phyloP scores from a whole-genome alignment of 2,113 vertebrate genomes.

The sheep (Ovis aries) region ARS-UI_Ramb_v3.0 NC_056056.1:79408501-79409000 shows the following conservation, averaged over 20 bases:
- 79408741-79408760: neutral
- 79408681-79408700: neutral
- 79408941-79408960: neutral
- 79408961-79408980: neutral
- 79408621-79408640: neutral
- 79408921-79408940: neutral
- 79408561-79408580: neutral
- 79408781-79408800: neutral
- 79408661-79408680: neutral
- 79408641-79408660: neutral
- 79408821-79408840: neutral
- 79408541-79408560: neutral
- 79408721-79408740: neutral
- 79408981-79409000: neutral
- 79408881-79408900: neutral
- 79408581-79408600: neutral
- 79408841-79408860: rapidly evolving
- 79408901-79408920: neutral
- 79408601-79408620: neutral
- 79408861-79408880: neutral
- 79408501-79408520: neutral
- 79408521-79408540: neutral
- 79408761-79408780: neutral
- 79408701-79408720: neutral
- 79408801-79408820: neutral